These are phyloP conservation scores for Arctia plantaginis DNA, from an alignment of 2,888 invertebrate species.

Conservation along the genomic window DNA sequence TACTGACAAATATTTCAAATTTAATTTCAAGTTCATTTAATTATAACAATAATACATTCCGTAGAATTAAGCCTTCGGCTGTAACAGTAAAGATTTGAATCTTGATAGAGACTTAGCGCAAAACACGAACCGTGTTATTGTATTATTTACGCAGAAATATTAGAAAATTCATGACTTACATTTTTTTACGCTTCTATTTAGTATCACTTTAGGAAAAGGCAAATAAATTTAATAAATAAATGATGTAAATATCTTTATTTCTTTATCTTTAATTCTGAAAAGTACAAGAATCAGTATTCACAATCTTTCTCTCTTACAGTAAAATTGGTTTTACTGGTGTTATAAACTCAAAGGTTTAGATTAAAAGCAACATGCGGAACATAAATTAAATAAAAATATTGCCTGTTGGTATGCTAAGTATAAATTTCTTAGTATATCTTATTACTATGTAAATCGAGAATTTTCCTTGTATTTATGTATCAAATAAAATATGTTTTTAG, in stretches of 20 bases:
- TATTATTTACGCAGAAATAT: neutral
- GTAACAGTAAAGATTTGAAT: neutral
- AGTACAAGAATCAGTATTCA: slow-evolving; percentile 12
- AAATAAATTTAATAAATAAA: slow-evolving; percentile 24
- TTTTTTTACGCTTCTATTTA: neutral
- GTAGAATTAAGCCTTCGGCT: neutral
- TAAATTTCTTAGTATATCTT: neutral
- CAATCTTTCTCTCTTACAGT: slow-evolving; percentile 17
- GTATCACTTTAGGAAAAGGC: neutral
- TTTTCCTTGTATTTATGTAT: neutral
- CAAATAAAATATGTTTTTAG: neutral
- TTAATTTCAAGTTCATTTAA: neutral
- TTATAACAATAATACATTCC: neutral
- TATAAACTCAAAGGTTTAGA: slow-evolving; percentile 22
- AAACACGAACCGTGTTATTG: neutral
- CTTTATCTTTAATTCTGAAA: slow-evolving; percentile 14
- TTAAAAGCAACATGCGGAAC: neutral
- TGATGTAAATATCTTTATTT: neutral
- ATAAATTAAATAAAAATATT: slow-evolving; percentile 3
- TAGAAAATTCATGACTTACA: neutral
- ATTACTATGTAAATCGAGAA: neutral
- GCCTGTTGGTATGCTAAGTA: neutral
- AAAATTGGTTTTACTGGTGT: slow-evolving; percentile 13
- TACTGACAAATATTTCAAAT: neutral
- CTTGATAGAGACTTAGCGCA: neutral